Base-by-base conservation (phyloP, 2,888 invertebrate species). In the Cephus rjabovi region DNA sequence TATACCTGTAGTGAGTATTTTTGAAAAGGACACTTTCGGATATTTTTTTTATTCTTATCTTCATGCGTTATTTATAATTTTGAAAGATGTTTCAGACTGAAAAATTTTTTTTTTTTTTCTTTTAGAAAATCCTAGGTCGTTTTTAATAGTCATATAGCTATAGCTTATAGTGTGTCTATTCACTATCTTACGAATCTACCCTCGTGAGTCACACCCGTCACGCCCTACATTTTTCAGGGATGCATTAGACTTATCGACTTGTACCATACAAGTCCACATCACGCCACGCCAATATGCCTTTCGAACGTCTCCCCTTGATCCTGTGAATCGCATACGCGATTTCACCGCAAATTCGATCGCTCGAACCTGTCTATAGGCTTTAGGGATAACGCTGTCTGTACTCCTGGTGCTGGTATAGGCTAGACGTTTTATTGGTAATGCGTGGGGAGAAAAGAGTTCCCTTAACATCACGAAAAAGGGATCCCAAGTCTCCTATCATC, bases 171-270 rank as follows among this genome's bases (percentile, higher is more conserved):
- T 40, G 40, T 9, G 40, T 56, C 56, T 56, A 23, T 56, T 56
- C 56, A 68, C 75, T 82, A 80, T 80, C 80, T 79, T 76, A 69
- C 68, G 77, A 73, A 82, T 81, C 82, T 80, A 80, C 79, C 81
- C 81, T 80, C 40, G 79, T 82, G 81, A 84, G 78, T 83, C 82
- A 83, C 80, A 83, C 75, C 76, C 81, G 83, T 84, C 84, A 85
- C 86, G 85, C 85, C 86, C 84, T 80, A 83, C 81, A 85, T 85
- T 83, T 84, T 84, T 83, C 79, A 79, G 80, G 79, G 79, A 82
- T 83, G 84, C 86, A 83, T 86, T 86, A 84, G 85, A 88, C 87
- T 88, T 88, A 88, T 88, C 89, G 87, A 86, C 86, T 83, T 78
- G 80, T 82, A 80, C 80, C 78, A 78, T 78, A 73, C 78, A 76